Conservation (phyloP, 2,888 invertebrate species). For the Microctonus brassicae region DNA sequence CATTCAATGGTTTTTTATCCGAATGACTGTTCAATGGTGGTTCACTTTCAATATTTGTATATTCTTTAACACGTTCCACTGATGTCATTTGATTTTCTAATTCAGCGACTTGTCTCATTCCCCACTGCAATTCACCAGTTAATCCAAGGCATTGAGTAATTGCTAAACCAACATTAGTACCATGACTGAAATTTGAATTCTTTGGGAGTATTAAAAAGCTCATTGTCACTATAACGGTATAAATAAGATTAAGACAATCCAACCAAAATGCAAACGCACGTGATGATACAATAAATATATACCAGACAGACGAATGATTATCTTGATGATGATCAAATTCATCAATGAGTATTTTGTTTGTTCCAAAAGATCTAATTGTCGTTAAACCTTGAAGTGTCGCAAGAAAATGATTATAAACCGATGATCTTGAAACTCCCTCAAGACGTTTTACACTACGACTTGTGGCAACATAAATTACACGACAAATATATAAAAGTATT, state of each 20-base stretch:
- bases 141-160: slow-evolving; percentile 86
- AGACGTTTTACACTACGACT: slow-evolving; percentile 86
- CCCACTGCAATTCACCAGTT: slow-evolving; percentile 88
- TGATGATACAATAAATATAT: slow-evolving; percentile 87
- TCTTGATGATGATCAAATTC: slow-evolving; percentile 89
- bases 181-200: slow-evolving; percentile 66
- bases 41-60: slow-evolving; percentile 76
- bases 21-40: slow-evolving; percentile 77
- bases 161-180: slow-evolving; percentile 83
- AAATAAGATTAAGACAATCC: slow-evolving; percentile 88
- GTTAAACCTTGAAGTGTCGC: slow-evolving; percentile 91
- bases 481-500: slow-evolving; percentile 80
- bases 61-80: slow-evolving; percentile 82
- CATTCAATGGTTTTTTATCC: slow-evolving; percentile 75
- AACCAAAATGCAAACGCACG: slow-evolving; percentile 95
- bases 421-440: slow-evolving; percentile 89
- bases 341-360: slow-evolving; percentile 81
- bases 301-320: slow-evolving; percentile 93
- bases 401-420: slow-evolving; percentile 94
- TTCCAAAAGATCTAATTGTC: slow-evolving; percentile 91
- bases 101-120: slow-evolving; percentile 87
- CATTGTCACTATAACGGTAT: slow-evolving; percentile 87
- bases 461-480: slow-evolving; percentile 83
- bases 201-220: slow-evolving; percentile 80
- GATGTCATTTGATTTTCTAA: slow-evolving; percentile 82